Percentiles rank a stretch among this genome's conserved stretches.
These are phyloP conservation scores for Bombus balteatus DNA, from an alignment of 1,140 invertebrate species.

Conservation along the genomic window DNA sequence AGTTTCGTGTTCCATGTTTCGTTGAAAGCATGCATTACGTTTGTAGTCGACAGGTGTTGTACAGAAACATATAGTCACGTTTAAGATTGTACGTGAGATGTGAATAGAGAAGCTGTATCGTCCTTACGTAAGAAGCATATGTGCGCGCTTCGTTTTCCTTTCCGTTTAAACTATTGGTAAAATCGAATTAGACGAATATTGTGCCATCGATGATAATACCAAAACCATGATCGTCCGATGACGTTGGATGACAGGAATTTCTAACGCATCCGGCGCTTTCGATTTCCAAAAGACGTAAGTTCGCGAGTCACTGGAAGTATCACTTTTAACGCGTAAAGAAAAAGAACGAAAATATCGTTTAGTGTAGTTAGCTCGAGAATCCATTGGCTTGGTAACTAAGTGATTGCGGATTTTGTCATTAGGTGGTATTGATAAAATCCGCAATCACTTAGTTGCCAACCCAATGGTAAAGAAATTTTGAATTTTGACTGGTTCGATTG, in stretches of 20 bases:
- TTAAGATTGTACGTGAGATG: conserved; percentile 29
- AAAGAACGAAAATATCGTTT: background rate
- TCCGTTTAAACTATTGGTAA: background rate
- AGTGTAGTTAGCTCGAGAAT: background rate
- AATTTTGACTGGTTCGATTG: background rate
- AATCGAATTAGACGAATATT: conserved; percentile 10
- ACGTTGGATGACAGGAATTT: background rate
- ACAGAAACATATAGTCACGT: conserved; percentile 11
- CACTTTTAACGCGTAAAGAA: background rate
- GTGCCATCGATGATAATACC: too few species aligned
- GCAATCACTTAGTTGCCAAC: too few species aligned
- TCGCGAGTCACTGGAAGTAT: background rate
- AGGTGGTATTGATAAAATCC: too few species aligned
- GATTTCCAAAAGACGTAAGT: background rate
- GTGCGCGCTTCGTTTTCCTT: background rate
- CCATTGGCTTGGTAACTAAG: too few species aligned
- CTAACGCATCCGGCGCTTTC: background rate
- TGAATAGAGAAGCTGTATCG: conserved; percentile 22
- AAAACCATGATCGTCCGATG: too few species aligned
- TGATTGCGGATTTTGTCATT: too few species aligned
- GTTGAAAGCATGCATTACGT: background rate
- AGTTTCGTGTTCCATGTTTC: background rate
- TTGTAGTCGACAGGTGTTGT: background rate
- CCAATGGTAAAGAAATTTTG: background rate
- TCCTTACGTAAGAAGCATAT: conserved; percentile 7